These are phyloP conservation scores for Sebastes glaucus DNA, from an alignment of 2,797 vertebrate genomes.

Conservation along the genomic window DNA sequence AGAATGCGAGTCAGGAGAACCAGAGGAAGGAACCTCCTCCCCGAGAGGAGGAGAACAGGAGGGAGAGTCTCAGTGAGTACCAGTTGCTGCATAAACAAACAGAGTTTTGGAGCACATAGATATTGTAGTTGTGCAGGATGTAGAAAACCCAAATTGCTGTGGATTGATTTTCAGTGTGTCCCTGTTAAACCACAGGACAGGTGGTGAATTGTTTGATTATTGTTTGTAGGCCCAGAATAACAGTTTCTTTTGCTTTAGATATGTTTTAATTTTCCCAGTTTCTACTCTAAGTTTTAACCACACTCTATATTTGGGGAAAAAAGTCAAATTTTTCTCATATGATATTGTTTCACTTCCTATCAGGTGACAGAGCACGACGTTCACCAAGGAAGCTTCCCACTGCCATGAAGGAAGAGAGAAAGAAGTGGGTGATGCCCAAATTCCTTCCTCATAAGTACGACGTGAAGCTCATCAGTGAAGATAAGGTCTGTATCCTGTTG, in stretches of 20 bases:
- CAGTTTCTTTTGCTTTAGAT: not conserved
- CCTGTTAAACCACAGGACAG: not conserved
- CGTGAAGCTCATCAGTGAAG: slow-evolving; percentile 93
- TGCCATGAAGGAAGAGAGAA: slow-evolving; percentile 94
- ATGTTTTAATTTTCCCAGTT: not conserved
- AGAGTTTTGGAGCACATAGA: not conserved
- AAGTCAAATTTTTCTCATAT: not conserved
- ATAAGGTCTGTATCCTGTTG: slow-evolving; percentile 86
- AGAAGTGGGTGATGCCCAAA: slow-evolving; percentile 96
- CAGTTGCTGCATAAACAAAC: not conserved
- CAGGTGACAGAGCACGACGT: slow-evolving; percentile 93
- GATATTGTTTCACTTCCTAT: not conserved
- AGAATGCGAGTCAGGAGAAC: slow-evolving; percentile 94
- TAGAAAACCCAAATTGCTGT: not conserved
- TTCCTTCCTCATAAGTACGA: slow-evolving; percentile 98
- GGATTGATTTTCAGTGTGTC: not conserved
- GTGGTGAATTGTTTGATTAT: not conserved
- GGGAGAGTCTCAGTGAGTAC: slow-evolving; percentile 92
- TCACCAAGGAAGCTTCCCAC: slow-evolving; percentile 95
- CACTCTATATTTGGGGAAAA: not conserved
- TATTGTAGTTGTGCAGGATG: not conserved
- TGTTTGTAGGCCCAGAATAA: not conserved
- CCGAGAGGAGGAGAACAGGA: slow-evolving; percentile 90
- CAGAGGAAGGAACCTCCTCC: slow-evolving; percentile 87
- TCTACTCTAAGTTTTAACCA: not conserved